Percentiles rank a stretch among this genome's conserved stretches.
These are phyloP conservation scores for Smittia sp. DNA, from an alignment of 2,888 invertebrate species.

Conservation along the genomic window DNA sequence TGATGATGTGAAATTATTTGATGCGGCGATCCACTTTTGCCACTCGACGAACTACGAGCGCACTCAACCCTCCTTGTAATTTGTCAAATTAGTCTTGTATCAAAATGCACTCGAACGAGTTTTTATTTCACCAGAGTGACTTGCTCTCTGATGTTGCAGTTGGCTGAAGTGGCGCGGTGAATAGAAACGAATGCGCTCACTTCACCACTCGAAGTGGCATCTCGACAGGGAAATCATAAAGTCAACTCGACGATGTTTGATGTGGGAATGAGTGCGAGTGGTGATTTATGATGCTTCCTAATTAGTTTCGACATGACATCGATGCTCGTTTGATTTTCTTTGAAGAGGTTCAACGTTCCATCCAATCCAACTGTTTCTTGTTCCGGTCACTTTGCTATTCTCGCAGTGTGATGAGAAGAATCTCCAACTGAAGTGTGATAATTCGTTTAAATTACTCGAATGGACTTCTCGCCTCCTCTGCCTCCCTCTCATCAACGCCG, in stretches of 20 bases:
- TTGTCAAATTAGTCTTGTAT: constrained; percentile 38
- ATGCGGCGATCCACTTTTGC: constrained; percentile 38
- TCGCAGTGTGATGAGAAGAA: constrained; percentile 2
- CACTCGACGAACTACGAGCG: neutral
- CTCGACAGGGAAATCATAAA: neutral
- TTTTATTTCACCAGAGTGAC: neutral
- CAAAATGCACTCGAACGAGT: constrained; percentile 35
- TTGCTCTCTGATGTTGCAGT: neutral
- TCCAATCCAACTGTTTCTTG: too few species aligned
- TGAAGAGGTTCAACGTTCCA: too few species aligned
- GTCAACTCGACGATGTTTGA: neutral
- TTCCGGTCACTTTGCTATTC: too few species aligned
- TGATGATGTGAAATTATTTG: constrained; percentile 20
- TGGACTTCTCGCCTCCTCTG: constrained; percentile 9
- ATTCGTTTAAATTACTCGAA: constrained; percentile 39
- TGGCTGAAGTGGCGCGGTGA: neutral
- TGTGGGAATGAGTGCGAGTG: neutral
- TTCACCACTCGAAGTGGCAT: constrained; percentile 15
- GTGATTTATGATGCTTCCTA: neutral
- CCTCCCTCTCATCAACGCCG: constrained; percentile 17
- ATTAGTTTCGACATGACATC: neutral
- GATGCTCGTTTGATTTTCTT: too few species aligned
- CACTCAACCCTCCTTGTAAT: constrained; percentile 40
- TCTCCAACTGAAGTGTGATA: constrained; percentile 35
- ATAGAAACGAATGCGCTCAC: constrained; percentile 7